Evolutionary conservation across 2,797 vertebrate species (phyloP), one percentile per base, ranked within the genome.

Genomic region (Tragopan temminckii): DNA sequence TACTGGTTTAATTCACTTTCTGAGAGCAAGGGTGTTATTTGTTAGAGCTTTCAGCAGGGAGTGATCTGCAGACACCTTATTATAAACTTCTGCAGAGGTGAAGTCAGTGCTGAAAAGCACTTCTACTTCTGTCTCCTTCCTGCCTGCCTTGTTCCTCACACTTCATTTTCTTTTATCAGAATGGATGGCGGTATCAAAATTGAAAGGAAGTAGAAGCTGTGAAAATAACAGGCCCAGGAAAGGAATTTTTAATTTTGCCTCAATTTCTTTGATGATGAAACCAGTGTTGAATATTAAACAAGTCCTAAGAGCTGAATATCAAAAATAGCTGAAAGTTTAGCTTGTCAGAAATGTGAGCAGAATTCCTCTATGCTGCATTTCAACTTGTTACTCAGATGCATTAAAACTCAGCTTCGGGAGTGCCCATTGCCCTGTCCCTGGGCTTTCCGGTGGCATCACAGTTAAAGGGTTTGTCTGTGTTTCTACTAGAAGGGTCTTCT

Each of bases 241-340:
- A 96, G 95, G 94, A 97, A 94, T 96, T 96, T 95, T 97, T 95
- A 95, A 96, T 96, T 96, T 95, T 93, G 77, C 85, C 88, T 95
- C 92, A 95, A 88, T 93, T 95, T 96, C 95, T 96, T 97, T 97
- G 94, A 96, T 97, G 93, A 91, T 96, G 85, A 95, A 96, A 95
- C 92, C 58, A 85, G 85, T 33, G 67, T 25, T 91, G 95, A 96
- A 94, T 96, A 96, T 95, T 94, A 97, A 97, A 79, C 72, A 79
- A 92, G 79, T 84, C 80, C 68, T 90, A 67, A 92, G 88, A 94
- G 88, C 7, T 89, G 74, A 96, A 80, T 53, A 81, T 92, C 80
- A 88, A 93, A 89, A 92, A 83, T 33, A 92, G 77, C 81, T 95
- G 89, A 79, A 96, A 96, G 91, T 97, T 95, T 88, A 89, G 21